These are phyloP conservation scores for Zaprionus camerounensis DNA, from an alignment of 1,140 invertebrate genomes.

Conservation along the genomic window DNA sequence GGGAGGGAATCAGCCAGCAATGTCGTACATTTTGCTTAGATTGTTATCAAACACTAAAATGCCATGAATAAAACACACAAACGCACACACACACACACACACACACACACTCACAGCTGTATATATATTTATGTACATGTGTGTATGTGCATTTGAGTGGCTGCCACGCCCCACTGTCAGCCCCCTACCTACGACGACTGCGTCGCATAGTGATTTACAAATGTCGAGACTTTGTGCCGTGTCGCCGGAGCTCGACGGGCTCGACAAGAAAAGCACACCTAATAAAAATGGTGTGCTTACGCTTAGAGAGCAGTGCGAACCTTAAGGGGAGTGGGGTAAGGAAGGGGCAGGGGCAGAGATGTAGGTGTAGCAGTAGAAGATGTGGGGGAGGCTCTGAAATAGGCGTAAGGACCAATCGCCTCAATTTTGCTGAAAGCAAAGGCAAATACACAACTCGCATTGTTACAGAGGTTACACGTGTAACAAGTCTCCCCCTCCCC, in stretches of 20 bases:
- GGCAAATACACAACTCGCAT: constrained; percentile 31
- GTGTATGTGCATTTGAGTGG: constrained; percentile 33
- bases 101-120: not conserved
- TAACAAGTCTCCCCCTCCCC: constrained; percentile 21
- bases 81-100: not conserved
- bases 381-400: constrained; percentile 5
- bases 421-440: constrained; percentile 54
- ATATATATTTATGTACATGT: constrained; percentile 30
- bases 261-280: constrained; percentile 54
- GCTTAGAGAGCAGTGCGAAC: constrained; percentile 2
- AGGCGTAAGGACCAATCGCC: constrained; percentile 48
- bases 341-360: not conserved
- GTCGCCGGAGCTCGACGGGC: constrained; percentile 13
- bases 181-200: not conserved
- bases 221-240: constrained; percentile 46
- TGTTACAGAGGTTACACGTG: constrained; percentile 66
- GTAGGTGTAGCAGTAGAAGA: not conserved
- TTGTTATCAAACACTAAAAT: constrained; percentile 78
- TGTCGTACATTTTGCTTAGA: constrained; percentile 79
- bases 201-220: constrained; percentile 69
- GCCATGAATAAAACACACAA: constrained; percentile 68
- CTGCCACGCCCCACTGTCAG: not conserved
- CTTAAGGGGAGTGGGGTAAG: not conserved
- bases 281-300: constrained; percentile 55
- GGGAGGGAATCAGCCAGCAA: constrained; percentile 44